Conservation (phyloP, 2,113 vertebrate genomes). For the Cyrtonyx montezumae region DNA sequence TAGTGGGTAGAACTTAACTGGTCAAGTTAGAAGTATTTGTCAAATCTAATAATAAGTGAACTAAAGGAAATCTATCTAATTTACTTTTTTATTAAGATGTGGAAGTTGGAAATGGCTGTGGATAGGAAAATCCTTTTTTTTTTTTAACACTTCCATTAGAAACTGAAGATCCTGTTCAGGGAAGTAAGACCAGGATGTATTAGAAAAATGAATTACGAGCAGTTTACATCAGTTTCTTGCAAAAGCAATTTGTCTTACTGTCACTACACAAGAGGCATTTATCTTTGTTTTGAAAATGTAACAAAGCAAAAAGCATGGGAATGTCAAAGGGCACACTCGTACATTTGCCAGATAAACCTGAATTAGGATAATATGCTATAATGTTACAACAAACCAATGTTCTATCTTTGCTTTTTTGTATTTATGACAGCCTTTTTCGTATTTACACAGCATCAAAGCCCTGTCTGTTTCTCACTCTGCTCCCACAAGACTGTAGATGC, state of each 20-base stretch:
- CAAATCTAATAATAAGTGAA: neutral
- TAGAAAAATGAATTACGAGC: neutral
- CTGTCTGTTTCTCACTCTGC: neutral
- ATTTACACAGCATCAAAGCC: neutral
- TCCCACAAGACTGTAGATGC: accelerated
- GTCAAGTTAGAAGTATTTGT: neutral
- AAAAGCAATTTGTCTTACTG: neutral
- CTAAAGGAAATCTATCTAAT: neutral
- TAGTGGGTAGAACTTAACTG: neutral
- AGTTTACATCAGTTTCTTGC: neutral
- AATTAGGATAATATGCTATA: neutral
- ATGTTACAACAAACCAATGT: neutral
- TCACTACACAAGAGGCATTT: neutral
- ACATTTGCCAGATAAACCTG: neutral
- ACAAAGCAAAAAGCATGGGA: neutral
- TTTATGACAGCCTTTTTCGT: too few species aligned
- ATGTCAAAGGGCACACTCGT: accelerated
- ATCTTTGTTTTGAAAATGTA: conserved; percentile 1
- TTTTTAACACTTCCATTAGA: neutral
- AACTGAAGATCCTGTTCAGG: neutral
- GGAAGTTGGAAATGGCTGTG: conserved; percentile 14
- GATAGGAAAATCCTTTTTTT: neutral
- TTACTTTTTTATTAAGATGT: conserved; percentile 31
- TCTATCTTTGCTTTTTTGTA: neutral
- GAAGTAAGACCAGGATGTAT: neutral